Evolutionary conservation across 2,888 invertebrate genomes (phyloP).

Genomic region (Isotomurus palustris): DNA sequence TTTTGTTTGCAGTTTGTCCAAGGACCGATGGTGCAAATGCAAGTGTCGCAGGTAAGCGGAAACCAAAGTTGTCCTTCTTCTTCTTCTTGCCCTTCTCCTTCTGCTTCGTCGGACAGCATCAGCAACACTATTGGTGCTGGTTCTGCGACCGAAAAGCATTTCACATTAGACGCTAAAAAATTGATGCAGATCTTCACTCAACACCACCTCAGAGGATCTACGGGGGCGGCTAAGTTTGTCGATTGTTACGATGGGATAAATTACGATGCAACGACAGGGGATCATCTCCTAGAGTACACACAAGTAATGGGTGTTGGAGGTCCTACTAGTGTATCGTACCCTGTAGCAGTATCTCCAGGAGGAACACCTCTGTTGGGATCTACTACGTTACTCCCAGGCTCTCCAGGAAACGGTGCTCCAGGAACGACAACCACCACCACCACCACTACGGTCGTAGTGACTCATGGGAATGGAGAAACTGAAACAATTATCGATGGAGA

Average conservation of each 20-base stretch:
- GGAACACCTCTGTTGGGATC: background rate
- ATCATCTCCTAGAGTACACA: conserved; percentile 40
- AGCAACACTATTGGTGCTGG: too few relatives aligned
- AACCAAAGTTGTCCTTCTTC: too few relatives aligned
- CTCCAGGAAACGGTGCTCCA: background rate
- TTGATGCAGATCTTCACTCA: conserved; percentile 40
- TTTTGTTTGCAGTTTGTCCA: conserved; percentile 11
- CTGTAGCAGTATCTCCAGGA: background rate
- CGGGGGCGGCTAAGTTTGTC: too few relatives aligned
- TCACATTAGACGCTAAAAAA: conserved; percentile 34
- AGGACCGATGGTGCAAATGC: conserved; percentile 41
- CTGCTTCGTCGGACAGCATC: too few relatives aligned
- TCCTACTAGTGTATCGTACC: background rate
- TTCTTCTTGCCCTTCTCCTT: too few relatives aligned
- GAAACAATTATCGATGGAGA: conserved; percentile 46
- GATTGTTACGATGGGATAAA: conserved; percentile 19
- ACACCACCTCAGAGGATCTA: too few relatives aligned
- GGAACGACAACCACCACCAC: conserved; percentile 42
- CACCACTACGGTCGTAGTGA: conserved; percentile 44
- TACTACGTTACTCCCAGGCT: background rate
- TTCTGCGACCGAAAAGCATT: conserved; percentile 8
- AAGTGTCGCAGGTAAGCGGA: conserved; percentile 42
- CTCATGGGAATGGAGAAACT: conserved; percentile 45
- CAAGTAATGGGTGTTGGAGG: conserved; percentile 38
- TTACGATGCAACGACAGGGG: conserved; percentile 24